Conservation (phyloP, 2,113 vertebrate species). For the Aldabrachelys gigantea region DNA sequence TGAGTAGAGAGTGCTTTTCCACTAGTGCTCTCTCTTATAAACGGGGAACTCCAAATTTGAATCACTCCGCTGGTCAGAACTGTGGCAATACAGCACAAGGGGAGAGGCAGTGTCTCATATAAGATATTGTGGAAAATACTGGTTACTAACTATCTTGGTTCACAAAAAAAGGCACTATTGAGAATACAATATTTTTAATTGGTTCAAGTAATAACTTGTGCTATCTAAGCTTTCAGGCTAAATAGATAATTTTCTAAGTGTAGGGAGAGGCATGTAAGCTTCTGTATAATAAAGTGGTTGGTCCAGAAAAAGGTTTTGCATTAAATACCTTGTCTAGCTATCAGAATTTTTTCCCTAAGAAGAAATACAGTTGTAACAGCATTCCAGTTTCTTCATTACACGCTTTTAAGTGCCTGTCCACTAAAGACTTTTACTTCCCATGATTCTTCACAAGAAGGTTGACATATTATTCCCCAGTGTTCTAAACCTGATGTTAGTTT, state of each 20-base stretch:
- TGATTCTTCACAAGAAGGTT: slow-evolving; percentile 53
- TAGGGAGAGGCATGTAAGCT: slow-evolving; percentile 53
- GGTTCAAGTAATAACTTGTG: background rate
- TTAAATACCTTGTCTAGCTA: slow-evolving; percentile 54
- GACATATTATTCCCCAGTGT: slow-evolving; percentile 69
- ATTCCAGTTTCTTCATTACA: slow-evolving; percentile 74
- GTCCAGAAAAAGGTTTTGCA: slow-evolving; percentile 38
- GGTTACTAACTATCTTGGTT: background rate
- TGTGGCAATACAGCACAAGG: background rate
- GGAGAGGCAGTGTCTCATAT: background rate
- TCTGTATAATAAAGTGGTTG: slow-evolving; percentile 67
- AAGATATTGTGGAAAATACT: background rate
- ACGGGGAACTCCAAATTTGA: background rate
- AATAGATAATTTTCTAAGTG: slow-evolving; percentile 10
- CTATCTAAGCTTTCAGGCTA: background rate
- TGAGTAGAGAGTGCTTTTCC: background rate
- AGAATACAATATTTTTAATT: background rate
- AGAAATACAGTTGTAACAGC: slow-evolving; percentile 66
- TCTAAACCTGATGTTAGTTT: slow-evolving; percentile 60
- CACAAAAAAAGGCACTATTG: background rate
- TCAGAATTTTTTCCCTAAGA: slow-evolving; percentile 18
- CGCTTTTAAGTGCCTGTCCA: slow-evolving; percentile 66
- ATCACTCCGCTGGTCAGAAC: background rate
- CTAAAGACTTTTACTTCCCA: slow-evolving; percentile 37
- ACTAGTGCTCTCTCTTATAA: background rate